phyloP scores from a whole-genome alignment of 2,888 invertebrate genomes.

The Acleris emargana region DNA sequence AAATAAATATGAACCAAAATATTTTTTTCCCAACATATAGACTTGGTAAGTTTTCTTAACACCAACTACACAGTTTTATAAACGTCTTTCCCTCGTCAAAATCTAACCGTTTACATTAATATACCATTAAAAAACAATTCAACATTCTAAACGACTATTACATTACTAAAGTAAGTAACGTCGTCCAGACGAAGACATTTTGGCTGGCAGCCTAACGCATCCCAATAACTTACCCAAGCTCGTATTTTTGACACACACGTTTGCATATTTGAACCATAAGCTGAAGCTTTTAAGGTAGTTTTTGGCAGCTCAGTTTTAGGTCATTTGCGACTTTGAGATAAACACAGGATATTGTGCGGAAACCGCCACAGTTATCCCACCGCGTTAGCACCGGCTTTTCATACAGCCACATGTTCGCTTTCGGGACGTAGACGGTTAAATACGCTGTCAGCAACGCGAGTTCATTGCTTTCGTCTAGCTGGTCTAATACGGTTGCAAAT shows the following conservation, averaged over 20 bases:
- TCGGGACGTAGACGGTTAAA: conserved; percentile 24
- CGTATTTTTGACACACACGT: too few species aligned
- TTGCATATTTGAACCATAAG: too few species aligned
- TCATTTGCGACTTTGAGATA: too few species aligned
- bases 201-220: conserved; percentile 60
- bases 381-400: conserved; percentile 27
- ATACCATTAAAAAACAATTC: neutral
- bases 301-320: too few species aligned
- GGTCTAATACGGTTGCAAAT: neutral
- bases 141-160: conserved; percentile 6
- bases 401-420: conserved; percentile 26
- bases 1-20: too few species aligned
- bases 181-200: conserved; percentile 56
- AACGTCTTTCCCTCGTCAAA: too few species aligned
- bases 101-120: too few species aligned
- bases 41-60: too few species aligned
- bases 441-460: conserved; percentile 25
- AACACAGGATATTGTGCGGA: conserved; percentile 31
- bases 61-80: too few species aligned
- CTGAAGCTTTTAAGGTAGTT: too few species aligned
- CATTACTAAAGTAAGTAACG: conserved; percentile 23
- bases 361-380: conserved; percentile 14
- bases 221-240: too few species aligned
- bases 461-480: conserved; percentile 10
- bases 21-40: too few species aligned